Evolutionary conservation across 2,888 invertebrate genomes (phyloP).

Genomic region (Apoda limacodes): DNA sequence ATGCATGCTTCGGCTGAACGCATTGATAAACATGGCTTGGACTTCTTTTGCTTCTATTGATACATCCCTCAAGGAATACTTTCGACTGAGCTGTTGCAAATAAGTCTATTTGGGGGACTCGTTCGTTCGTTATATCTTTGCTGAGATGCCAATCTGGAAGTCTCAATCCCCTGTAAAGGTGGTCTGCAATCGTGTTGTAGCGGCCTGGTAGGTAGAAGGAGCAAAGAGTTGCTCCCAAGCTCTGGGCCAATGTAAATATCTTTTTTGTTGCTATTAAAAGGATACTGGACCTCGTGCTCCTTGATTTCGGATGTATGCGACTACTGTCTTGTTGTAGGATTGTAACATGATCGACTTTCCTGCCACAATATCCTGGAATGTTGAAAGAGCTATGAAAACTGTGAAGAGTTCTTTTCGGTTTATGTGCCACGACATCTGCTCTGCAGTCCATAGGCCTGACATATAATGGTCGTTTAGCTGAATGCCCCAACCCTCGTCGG

Average conservation of each 20-base stretch:
- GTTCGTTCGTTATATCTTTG: too few species aligned
- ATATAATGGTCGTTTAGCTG: conserved; percentile 8
- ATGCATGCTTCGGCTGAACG: conserved; percentile 19
- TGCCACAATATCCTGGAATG: background rate
- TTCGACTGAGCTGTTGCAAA: conserved; percentile 17
- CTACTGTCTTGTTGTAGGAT: conserved; percentile 13
- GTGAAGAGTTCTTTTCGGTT: conserved; percentile 12
- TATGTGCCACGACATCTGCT: conserved; percentile 11
- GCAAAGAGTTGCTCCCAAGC: too few species aligned
- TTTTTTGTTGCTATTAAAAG: conserved; percentile 4
- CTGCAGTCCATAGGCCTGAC: conserved; percentile 7
- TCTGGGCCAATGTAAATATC: conserved; percentile 7
- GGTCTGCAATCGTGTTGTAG: conserved; percentile 17
- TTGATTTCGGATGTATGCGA: conserved; percentile 12
- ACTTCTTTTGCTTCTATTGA: conserved; percentile 10
- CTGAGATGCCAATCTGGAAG: conserved; percentile 14
- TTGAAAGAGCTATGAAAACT: background rate
- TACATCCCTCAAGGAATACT: conserved; percentile 14
- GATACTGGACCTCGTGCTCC: conserved; percentile 11
- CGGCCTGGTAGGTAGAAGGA: conserved; percentile 16
- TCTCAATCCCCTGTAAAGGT: conserved; percentile 12
- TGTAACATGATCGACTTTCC: conserved; percentile 10
- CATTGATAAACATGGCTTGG: conserved; percentile 9
- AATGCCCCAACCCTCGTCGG: conserved; percentile 15
- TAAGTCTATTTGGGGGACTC: conserved; percentile 14